These are phyloP conservation scores for Neelides sp. DNA, from an alignment of 1,140 invertebrate species.

Conservation along the genomic window DNA sequence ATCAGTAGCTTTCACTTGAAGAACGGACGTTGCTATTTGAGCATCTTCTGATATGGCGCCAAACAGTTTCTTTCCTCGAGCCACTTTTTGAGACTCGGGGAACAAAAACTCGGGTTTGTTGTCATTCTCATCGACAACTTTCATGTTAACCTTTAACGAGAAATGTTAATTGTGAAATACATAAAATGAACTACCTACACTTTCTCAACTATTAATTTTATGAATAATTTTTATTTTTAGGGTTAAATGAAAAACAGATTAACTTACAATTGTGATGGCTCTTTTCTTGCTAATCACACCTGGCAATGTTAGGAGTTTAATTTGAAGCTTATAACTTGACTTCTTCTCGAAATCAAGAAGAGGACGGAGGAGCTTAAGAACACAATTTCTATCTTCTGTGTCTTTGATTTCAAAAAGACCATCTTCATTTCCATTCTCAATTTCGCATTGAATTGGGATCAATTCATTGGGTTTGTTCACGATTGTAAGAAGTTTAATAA, in stretches of 20 bases:
- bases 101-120: conserved; percentile 57
- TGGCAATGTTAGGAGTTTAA: conserved; percentile 58
- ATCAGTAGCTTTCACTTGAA: conserved; percentile 59
- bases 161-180: conserved; percentile 19
- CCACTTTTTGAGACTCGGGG: conserved; percentile 38
- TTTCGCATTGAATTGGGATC: conserved; percentile 58
- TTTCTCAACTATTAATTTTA: conserved; percentile 8
- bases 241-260: not conserved
- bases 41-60: conserved; percentile 56
- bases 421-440: conserved; percentile 54
- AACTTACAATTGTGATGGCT: conserved; percentile 47
- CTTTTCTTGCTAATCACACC: conserved; percentile 61
- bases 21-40: conserved; percentile 53
- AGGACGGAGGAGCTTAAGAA: conserved; percentile 51
- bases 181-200: not conserved
- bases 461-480: conserved; percentile 53
- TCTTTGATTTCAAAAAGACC: conserved; percentile 56
- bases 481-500: conserved; percentile 58
- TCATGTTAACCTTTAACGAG: conserved; percentile 52
- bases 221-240: not conserved
- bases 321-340: conserved; percentile 57
- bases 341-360: conserved; percentile 61
- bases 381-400: conserved; percentile 64
- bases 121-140: conserved; percentile 64
- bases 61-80: conserved; percentile 46